Evolutionary conservation across 2,113 vertebrate species (phyloP).

Genomic region (Delphinapterus leucas): DNA sequence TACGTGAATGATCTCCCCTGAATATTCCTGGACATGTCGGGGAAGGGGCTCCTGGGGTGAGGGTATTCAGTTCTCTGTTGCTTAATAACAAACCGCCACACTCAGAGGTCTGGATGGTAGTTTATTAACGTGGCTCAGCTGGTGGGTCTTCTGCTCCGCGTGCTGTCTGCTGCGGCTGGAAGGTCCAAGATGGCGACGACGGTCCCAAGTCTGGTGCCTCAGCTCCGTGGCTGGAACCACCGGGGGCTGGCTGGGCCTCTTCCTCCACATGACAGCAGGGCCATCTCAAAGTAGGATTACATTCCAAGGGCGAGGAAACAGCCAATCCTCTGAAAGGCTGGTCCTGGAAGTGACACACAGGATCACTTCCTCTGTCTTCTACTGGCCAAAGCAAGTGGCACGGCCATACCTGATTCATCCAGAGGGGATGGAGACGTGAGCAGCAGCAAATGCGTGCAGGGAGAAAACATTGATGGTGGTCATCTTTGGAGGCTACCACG

Average conservation of each 20-base stretch:
- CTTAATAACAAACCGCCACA: background rate
- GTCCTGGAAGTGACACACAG: background rate
- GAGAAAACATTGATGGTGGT: background rate
- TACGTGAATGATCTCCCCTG: too few species aligned
- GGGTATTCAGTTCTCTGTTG: background rate
- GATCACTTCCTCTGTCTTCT: too few species aligned
- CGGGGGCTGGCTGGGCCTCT: background rate
- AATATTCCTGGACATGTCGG: background rate
- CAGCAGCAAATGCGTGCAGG: fast-evolving
- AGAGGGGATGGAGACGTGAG: fast-evolving
- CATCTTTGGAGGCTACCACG: background rate
- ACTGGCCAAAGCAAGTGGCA: background rate
- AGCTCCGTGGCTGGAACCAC: background rate
- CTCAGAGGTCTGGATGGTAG: background rate
- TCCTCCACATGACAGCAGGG: background rate
- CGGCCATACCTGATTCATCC: background rate
- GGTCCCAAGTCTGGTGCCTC: fast-evolving
- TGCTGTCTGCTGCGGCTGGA: background rate
- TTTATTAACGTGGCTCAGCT: background rate
- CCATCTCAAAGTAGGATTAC: background rate
- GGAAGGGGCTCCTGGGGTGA: background rate
- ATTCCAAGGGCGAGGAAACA: background rate
- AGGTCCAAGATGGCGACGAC: background rate
- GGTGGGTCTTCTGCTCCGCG: background rate
- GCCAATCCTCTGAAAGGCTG: background rate